Conservation (phyloP, 1,140 invertebrate species). For the Calephelis nemesis region DNA sequence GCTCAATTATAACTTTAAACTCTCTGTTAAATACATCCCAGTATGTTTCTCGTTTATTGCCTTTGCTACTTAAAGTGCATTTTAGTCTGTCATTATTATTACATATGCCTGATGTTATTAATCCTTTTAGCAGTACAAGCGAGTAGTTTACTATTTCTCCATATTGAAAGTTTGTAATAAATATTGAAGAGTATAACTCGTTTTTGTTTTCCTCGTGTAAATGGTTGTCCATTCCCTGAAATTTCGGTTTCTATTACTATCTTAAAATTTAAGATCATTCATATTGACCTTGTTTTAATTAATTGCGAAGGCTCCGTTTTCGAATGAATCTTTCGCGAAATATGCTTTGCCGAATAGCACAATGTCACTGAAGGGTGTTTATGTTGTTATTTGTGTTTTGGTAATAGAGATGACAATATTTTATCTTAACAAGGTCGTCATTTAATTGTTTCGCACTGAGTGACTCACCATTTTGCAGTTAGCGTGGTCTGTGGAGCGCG, state of each 20-base stretch:
- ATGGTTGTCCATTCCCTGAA: slow-evolving; percentile 76
- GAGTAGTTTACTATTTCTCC: slow-evolving; percentile 73
- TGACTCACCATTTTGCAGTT: slow-evolving; percentile 77
- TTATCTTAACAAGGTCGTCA: slow-evolving; percentile 48
- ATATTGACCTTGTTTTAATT: slow-evolving; percentile 14
- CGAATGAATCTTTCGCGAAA: background rate
- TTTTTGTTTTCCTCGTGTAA: slow-evolving; percentile 60
- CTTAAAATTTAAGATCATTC: slow-evolving; percentile 12
- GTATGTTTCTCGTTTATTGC: slow-evolving; percentile 46
- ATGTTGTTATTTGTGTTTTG: slow-evolving; percentile 11
- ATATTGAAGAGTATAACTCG: slow-evolving; percentile 64
- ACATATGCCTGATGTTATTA: slow-evolving; percentile 65
- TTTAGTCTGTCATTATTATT: slow-evolving; percentile 69
- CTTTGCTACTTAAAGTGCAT: slow-evolving; percentile 54
- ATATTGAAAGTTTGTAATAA: slow-evolving; percentile 74
- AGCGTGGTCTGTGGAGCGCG: slow-evolving; percentile 53
- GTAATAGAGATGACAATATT: slow-evolving; percentile 17
- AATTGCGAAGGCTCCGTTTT: slow-evolving; percentile 7
- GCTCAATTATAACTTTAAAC: slow-evolving; percentile 71
- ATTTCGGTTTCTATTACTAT: slow-evolving; percentile 26
- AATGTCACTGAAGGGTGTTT: slow-evolving; percentile 3
- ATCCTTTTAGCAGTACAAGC: slow-evolving; percentile 69
- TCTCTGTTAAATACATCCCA: slow-evolving; percentile 75
- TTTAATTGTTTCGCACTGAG: slow-evolving; percentile 70
- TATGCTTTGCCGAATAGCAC: background rate